Evolutionary conservation across 1,140 invertebrate genomes (phyloP).

Genomic region (Orussus abietinus): DNA sequence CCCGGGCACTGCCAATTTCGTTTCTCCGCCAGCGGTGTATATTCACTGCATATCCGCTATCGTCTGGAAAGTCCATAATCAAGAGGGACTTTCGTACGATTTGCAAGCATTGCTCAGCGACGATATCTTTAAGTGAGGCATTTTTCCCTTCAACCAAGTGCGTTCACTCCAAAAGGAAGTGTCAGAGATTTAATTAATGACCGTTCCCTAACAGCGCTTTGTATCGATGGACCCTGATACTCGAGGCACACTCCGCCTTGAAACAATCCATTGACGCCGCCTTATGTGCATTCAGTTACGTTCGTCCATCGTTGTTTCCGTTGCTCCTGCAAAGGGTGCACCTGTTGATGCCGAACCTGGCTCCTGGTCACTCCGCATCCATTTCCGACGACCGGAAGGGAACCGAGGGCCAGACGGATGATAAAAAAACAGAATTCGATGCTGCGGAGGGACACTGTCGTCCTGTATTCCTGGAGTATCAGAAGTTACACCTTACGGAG

Average conservation of each 20-base stretch:
- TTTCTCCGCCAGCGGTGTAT: constrained; percentile 55
- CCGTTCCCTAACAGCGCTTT: constrained; percentile 54
- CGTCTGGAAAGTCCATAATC: constrained; percentile 72
- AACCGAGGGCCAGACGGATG: constrained; percentile 64
- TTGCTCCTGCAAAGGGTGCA: constrained; percentile 70
- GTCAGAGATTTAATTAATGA: constrained; percentile 16
- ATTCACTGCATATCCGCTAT: constrained; percentile 74
- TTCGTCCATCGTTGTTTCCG: constrained; percentile 72
- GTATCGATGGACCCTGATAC: constrained; percentile 70
- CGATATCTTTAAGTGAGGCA: constrained; percentile 62
- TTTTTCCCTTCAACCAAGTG: not conserved
- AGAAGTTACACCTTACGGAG: constrained; percentile 55
- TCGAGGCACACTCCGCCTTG: constrained; percentile 64
- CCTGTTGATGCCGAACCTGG: constrained; percentile 59
- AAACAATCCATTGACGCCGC: constrained; percentile 77
- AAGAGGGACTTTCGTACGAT: constrained; percentile 58
- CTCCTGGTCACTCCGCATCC: constrained; percentile 52
- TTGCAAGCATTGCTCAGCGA: constrained; percentile 63
- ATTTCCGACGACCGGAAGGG: constrained; percentile 62
- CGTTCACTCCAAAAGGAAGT: not conserved
- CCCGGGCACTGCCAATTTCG: constrained; percentile 27
- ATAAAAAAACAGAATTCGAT: constrained; percentile 61
- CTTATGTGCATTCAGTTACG: constrained; percentile 80
- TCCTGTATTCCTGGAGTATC: constrained; percentile 37
- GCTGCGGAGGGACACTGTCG: constrained; percentile 56